phyloP scores from a whole-genome alignment of 2,888 invertebrate genomes.

The Acanthoscelides obtectus region DNA sequence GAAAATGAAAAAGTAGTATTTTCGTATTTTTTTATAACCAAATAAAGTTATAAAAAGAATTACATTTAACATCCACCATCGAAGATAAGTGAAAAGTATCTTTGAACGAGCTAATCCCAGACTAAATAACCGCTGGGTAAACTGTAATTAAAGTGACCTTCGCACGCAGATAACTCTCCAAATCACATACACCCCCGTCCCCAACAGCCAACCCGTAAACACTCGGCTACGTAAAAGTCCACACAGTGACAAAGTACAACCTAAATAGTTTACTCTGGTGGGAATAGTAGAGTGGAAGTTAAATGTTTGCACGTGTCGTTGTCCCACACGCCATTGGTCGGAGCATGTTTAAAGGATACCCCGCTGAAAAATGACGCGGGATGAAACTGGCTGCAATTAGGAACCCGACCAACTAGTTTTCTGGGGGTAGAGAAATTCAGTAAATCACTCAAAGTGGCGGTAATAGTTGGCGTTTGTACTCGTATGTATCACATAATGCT shows the following conservation, averaged over 20 bases:
- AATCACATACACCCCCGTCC: background rate
- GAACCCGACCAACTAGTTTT: background rate
- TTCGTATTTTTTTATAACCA: no score
- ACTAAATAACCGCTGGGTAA: background rate
- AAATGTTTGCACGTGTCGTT: background rate
- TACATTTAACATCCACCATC: no score
- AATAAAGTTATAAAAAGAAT: no score
- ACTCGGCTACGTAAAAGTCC: background rate
- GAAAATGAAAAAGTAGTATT: no score
- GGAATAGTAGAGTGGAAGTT: background rate
- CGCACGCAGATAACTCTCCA: background rate
- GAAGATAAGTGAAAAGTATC: no score
- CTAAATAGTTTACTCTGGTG: background rate
- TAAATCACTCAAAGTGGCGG: background rate
- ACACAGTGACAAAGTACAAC: background rate
- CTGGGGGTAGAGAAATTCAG: background rate
- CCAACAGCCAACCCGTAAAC: background rate
- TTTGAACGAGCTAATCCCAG: no score
- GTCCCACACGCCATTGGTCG: background rate
- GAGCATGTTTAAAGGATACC: background rate
- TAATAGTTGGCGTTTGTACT: background rate
- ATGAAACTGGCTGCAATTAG: background rate
- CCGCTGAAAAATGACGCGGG: background rate
- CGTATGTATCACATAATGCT: no score
- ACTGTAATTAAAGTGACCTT: background rate